These are phyloP conservation scores for Taphrorychus bicolor DNA, from an alignment of 2,888 invertebrate genomes.

Conservation along the genomic window DNA sequence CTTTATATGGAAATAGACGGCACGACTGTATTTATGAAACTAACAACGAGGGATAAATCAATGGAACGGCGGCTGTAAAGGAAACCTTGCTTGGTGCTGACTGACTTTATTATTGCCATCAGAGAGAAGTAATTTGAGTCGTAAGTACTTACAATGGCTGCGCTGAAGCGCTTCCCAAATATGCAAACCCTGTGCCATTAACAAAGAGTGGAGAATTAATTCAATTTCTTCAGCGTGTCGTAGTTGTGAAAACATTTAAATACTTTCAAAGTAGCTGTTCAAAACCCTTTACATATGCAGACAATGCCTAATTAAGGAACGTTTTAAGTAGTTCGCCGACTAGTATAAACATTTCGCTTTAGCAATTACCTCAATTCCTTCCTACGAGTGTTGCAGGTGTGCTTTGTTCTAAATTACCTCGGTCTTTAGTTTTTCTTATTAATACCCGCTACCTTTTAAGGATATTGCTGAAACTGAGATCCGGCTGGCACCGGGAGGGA, in stretches of 20 bases:
- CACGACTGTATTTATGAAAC: constrained; percentile 6
- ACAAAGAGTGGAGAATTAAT: constrained; percentile 14
- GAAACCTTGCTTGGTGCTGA: constrained; percentile 1
- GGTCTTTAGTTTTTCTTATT: not conserved
- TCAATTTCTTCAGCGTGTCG: constrained; percentile 6
- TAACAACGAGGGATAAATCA: constrained; percentile 3
- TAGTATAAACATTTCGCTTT: constrained; percentile 25
- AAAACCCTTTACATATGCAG: constrained; percentile 23
- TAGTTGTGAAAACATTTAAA: constrained; percentile 15
- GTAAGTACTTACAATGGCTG: not conserved
- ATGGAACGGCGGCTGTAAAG: not conserved
- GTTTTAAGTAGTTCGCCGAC: constrained; percentile 21
- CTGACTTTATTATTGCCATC: constrained; percentile 1
- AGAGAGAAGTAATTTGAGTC: not conserved
- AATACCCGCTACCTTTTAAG: not conserved
- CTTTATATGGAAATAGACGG: constrained; percentile 12
- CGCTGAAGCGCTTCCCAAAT: not conserved
- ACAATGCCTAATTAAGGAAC: constrained; percentile 26
- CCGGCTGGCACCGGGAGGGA: too few relatives aligned
- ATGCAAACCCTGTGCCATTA: constrained; percentile 4
- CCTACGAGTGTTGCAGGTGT: not conserved
- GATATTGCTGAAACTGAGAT: not conserved
- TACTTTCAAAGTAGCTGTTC: constrained; percentile 14
- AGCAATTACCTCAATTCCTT: constrained; percentile 13
- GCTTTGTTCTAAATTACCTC: not conserved